Conservation (phyloP, 2,888 invertebrate genomes). For the Scaptomyza polygonia region DNA sequence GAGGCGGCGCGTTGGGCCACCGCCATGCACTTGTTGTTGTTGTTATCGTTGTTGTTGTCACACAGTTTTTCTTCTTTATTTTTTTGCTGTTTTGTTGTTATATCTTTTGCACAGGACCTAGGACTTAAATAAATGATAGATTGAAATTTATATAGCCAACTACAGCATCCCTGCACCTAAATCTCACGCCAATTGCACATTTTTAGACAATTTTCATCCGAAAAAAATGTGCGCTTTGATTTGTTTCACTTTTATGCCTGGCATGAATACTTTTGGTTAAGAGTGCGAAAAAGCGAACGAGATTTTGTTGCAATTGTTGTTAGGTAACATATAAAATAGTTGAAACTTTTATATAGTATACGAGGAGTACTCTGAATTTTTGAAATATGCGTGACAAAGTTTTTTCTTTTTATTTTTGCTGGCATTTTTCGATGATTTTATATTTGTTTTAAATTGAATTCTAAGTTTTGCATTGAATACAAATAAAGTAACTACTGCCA, state of each 20-base stretch:
- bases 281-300: background rate
- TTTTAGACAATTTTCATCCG: conserved; percentile 65
- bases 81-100: conserved; percentile 39
- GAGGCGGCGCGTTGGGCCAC: conserved; percentile 60
- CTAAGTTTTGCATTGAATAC: conserved; percentile 5
- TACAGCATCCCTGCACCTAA: conserved; percentile 6
- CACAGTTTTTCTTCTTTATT: too few species aligned
- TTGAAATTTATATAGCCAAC: conserved; percentile 76
- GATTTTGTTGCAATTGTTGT: conserved; percentile 1
- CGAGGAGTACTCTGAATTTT: conserved; percentile 15
- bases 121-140: conserved; percentile 80
- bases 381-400: conserved; percentile 42
- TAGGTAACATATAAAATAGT: conserved; percentile 45
- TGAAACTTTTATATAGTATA: too few species aligned
- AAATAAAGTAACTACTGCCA: conserved; percentile 5
- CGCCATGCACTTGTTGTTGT: conserved; percentile 54
- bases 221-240: conserved; percentile 51
- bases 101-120: conserved; percentile 60
- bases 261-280: conserved; percentile 6
- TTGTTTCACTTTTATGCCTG: conserved; percentile 41
- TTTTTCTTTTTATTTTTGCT: conserved; percentile 1
- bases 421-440: conserved; percentile 4
- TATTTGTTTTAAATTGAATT: conserved; percentile 13
- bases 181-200: conserved; percentile 43
- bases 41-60: conserved; percentile 18